phyloP scores from a whole-genome alignment of 2,797 vertebrate species.

The Poecilia gillii region DNA sequence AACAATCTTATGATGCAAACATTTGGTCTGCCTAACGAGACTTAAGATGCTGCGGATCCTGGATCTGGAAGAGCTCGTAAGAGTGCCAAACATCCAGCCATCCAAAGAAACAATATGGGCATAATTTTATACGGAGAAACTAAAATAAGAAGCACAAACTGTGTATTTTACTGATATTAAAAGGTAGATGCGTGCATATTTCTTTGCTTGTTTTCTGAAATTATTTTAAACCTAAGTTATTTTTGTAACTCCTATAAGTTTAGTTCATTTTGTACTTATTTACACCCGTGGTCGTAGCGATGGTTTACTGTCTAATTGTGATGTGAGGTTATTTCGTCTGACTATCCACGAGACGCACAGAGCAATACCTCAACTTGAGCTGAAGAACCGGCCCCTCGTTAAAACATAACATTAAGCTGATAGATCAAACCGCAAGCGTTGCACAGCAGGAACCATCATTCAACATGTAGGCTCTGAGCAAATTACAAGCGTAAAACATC shows the following conservation, averaged over 20 bases:
- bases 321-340: not conserved
- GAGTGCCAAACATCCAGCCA: too few relatives aligned
- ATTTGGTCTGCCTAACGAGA: not conserved
- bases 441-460: not conserved
- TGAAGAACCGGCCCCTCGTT: not conserved
- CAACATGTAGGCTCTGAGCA: not conserved
- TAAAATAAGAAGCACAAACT: not conserved
- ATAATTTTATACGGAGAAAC: not conserved
- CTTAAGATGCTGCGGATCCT: not conserved
- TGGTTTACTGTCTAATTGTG: not conserved
- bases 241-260: not conserved
- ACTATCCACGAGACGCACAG: not conserved
- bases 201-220: not conserved
- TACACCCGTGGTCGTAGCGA: not conserved
- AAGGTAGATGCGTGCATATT: not conserved
- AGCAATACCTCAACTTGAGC: conserved; percentile 5
- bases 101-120: not conserved
- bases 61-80: not conserved
- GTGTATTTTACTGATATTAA: not conserved
- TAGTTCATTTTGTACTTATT: not conserved
- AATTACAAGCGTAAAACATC: not conserved
- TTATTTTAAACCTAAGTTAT: not conserved
- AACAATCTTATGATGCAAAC: not conserved
- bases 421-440: conserved; percentile 19
- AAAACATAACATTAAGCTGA: conserved; percentile 16